Base-by-base conservation (phyloP, 1,140 invertebrate genomes). In the Diorhabda sublineata region DNA sequence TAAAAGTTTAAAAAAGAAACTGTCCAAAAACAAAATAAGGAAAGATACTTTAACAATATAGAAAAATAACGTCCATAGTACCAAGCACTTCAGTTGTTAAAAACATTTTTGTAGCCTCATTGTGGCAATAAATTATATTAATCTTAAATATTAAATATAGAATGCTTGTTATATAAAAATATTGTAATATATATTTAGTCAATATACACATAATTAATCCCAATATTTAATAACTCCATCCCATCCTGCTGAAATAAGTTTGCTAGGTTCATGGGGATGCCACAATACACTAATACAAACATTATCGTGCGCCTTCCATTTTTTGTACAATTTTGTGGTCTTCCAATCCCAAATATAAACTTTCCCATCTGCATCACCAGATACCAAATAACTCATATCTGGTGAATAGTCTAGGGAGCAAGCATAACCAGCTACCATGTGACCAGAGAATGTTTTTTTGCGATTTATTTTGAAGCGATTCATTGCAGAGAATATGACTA, bases 331-430 rank as follows among this genome's bases (percentile, higher is more conserved):
- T 84, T 98, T 97, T 52, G 96, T 98, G 0, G 95, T 97, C 81
- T 99, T 98, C 97, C 97, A 99, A 81, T 99, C 97, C 98, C 98
- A 99, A 47, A 99, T 89, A 80, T 96, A 99, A 73, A 97, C 91
- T 83, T 98, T 99, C 2, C 98, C 98, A 84, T 99, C 98, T 3
- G 97, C 98, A 84, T 99, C 98, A n/a, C 98, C 98, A 1, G 96
- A 99, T 42, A 98, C 91, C 44, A 99, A 84, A 81, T 99, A 99
- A 91, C 92, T 97, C 96, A 99, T 98, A 82, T 99, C 98, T 0
- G 98, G 98, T 1, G 97, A 98, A 81, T 98, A 99, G 81, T 99
- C 97, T 3, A 98, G 84, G 4, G 91, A 89, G 81, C 98, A 99
- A 1, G 98, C 97, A 85, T 99, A 99, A 3, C 98, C 98, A 45